Evolutionary conservation across 2,797 vertebrate species (phyloP).

Genomic region (Galago senegalensis): DNA sequence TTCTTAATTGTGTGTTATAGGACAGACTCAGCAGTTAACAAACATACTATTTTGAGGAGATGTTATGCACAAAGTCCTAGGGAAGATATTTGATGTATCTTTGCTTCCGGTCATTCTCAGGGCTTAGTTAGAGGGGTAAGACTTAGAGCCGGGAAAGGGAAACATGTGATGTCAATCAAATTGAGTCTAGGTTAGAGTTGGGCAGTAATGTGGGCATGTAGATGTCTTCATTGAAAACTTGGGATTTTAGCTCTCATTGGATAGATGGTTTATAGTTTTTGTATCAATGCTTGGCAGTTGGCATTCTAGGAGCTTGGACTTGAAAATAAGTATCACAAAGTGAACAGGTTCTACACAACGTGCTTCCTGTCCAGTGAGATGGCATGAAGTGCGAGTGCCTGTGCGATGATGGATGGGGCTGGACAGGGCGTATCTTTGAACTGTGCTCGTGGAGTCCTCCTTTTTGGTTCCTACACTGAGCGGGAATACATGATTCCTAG

Average conservation of each 20-base stretch:
- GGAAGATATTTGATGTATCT: slow-evolving; percentile 1
- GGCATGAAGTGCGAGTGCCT: neutral
- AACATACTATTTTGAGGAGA: slow-evolving; percentile 51
- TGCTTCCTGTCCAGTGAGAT: neutral
- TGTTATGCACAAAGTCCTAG: slow-evolving; percentile 22
- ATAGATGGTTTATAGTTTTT: slow-evolving; percentile 15
- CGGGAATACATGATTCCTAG: slow-evolving; percentile 28
- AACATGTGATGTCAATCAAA: neutral
- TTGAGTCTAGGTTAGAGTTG: neutral
- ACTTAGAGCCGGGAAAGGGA: neutral
- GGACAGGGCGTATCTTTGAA: neutral
- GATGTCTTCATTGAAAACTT: neutral
- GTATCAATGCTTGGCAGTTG: slow-evolving; percentile 9
- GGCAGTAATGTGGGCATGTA: neutral
- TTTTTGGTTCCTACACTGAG: neutral
- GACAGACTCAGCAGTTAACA: neutral
- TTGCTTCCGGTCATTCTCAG: slow-evolving; percentile 47
- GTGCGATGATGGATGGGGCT: neutral
- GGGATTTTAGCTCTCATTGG: neutral
- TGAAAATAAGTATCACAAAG: neutral
- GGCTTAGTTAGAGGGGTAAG: neutral
- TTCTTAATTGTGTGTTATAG: slow-evolving; percentile 51
- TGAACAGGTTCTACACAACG: neutral
- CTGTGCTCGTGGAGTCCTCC: neutral
- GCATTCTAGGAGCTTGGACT: neutral